A percentile compares a stretch with the other conserved stretches of the same genome.
These are phyloP conservation scores for Nebria ingens DNA, from an alignment of 1,140 invertebrate genomes.

Conservation along the genomic window DNA sequence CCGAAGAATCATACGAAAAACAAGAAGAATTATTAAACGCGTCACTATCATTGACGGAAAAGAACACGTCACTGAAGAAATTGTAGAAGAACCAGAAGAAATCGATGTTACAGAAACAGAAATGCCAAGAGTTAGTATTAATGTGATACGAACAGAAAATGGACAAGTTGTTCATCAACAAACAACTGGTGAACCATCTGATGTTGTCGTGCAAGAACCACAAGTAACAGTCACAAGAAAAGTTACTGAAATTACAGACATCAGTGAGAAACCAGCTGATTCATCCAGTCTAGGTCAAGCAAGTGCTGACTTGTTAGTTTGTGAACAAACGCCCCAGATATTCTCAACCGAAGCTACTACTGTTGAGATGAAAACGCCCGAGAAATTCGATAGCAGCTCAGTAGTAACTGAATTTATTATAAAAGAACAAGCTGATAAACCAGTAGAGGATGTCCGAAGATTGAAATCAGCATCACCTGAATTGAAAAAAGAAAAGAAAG, in stretches of 20 bases:
- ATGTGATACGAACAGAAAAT: conserved; percentile 49
- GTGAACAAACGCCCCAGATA: background rate
- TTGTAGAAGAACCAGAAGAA: conserved; percentile 72
- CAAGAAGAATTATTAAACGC: conserved; percentile 58
- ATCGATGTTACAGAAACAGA: conserved; percentile 65
- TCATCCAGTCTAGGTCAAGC: conserved; percentile 15
- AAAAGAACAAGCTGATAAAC: background rate
- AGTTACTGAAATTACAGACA: conserved; percentile 17
- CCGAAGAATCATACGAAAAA: conserved; percentile 61
- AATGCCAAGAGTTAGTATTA: conserved; percentile 62
- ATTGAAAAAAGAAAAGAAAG: conserved; percentile 14
- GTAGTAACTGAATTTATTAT: background rate
- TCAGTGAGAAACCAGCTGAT: conserved; percentile 19
- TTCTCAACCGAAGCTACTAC: background rate
- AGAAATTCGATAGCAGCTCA: background rate
- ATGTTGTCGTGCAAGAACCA: conserved; percentile 11
- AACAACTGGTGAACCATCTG: conserved; percentile 30
- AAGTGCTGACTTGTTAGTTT: background rate
- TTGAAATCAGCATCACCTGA: too few species aligned
- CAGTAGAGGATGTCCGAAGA: background rate
- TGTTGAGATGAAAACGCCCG: background rate
- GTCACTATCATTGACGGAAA: conserved; percentile 71
- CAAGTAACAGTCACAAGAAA: conserved; percentile 20
- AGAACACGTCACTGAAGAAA: conserved; percentile 69
- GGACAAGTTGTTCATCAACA: conserved; percentile 38